Percentiles rank a stretch among this genome's conserved stretches.
These are phyloP conservation scores for Andrena flavipes DNA, from an alignment of 2,888 invertebrate genomes.

Conservation along the genomic window DNA sequence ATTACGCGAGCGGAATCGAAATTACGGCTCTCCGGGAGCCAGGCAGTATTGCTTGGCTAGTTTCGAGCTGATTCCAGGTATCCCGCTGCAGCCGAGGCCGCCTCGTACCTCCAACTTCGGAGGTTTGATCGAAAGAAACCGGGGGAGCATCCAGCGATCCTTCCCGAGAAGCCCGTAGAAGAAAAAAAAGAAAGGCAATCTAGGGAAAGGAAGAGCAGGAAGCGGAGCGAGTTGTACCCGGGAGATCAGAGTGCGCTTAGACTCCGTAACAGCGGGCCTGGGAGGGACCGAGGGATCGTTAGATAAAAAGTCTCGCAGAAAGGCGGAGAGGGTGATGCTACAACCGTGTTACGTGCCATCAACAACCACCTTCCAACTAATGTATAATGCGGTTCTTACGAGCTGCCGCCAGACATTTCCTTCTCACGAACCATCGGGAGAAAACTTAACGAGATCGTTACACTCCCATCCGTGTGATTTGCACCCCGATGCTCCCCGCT, in stretches of 20 bases:
- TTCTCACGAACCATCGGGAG: background rate
- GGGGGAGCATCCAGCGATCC: background rate
- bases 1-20: conserved; percentile 5
- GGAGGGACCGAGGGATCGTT: background rate
- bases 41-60: too few species aligned
- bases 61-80: background rate
- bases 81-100: background rate
- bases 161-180: conserved; percentile 25
- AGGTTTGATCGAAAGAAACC: conserved; percentile 24
- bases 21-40: background rate
- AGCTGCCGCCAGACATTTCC: background rate
- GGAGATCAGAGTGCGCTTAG: background rate
- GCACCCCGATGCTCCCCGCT: background rate
- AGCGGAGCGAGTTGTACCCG: conserved; percentile 25
- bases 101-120: background rate
- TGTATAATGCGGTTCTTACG: conserved; percentile 17
- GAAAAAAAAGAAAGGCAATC: conserved; percentile 19
- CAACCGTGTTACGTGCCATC: background rate
- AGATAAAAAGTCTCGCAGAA: background rate
- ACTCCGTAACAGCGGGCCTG: conserved; percentile 24
- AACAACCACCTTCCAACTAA: background rate
- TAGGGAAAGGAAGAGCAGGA: conserved; percentile 41
- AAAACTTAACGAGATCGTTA: conserved; percentile 10
- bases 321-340: conserved; percentile 12
- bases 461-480: background rate